Evolutionary conservation across 2,888 invertebrate species (phyloP).

Genomic region (Phoenoteleia sp.): DNA sequence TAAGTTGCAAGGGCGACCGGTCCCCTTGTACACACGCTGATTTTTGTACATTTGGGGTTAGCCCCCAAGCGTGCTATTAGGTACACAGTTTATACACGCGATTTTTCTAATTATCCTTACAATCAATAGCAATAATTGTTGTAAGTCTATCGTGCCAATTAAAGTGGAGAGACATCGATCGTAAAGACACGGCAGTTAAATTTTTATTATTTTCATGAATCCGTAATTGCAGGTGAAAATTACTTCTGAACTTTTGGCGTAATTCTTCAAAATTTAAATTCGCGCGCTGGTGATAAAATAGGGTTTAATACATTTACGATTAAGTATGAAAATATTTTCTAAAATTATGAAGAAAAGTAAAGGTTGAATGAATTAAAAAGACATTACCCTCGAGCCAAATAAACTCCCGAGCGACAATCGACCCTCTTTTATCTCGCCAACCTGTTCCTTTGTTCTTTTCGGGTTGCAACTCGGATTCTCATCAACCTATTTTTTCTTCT

Average conservation of each 20-base stretch:
- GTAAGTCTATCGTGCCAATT: constrained; percentile 4
- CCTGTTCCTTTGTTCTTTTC: constrained; percentile 64
- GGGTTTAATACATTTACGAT: constrained; percentile 48
- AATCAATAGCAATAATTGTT: constrained; percentile 18
- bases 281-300: constrained; percentile 33
- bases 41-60: constrained; percentile 9
- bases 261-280: constrained; percentile 53
- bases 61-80: background rate
- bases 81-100: background rate
- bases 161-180: constrained; percentile 12
- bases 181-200: constrained; percentile 34
- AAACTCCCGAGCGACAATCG: constrained; percentile 66
- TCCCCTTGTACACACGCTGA: background rate
- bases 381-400: constrained; percentile 66
- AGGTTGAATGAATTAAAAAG: constrained; percentile 69
- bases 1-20: background rate
- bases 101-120: constrained; percentile 22
- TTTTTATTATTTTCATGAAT: constrained; percentile 38
- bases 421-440: constrained; percentile 66
- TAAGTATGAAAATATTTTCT: constrained; percentile 57
- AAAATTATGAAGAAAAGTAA: constrained; percentile 58
- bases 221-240: constrained; percentile 50
- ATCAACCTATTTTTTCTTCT: constrained; percentile 60
- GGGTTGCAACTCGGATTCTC: constrained; percentile 66
- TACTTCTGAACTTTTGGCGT: constrained; percentile 25